Percentiles rank a stretch among this genome's conserved stretches.
Conservation (phyloP, 2,888 invertebrate genomes). For the Diarsia mendica region DNA sequence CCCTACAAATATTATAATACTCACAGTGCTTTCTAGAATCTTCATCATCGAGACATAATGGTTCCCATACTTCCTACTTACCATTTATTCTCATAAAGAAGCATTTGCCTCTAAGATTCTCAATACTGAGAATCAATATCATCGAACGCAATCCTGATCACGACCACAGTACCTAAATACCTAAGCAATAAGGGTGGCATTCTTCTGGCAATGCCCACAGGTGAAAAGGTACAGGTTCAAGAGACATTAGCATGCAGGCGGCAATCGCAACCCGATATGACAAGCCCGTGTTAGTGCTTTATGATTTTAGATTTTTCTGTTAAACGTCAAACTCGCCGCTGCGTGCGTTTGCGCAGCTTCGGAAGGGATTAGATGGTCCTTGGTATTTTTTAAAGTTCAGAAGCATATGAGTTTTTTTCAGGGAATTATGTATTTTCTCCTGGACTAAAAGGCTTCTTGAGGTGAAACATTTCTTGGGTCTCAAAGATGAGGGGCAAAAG, state of each 20-base stretch:
- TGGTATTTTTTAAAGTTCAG: neutral
- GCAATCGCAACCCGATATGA: slow-evolving; percentile 88
- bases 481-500: too few relatives aligned
- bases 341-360: slow-evolving; percentile 67
- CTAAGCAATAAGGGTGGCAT: slow-evolving; percentile 21
- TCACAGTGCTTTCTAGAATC: neutral
- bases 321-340: slow-evolving; percentile 88
- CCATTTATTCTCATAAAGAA: slow-evolving; percentile 21
- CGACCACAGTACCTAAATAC: neutral
- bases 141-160: slow-evolving; percentile 9
- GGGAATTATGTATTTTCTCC: neutral
- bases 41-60: slow-evolving; percentile 9
- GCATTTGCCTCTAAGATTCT: slow-evolving; percentile 30
- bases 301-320: slow-evolving; percentile 89
- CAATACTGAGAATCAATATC: slow-evolving; percentile 54
- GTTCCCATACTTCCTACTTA: slow-evolving; percentile 30
- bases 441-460: too few relatives aligned
- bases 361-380: slow-evolving; percentile 57
- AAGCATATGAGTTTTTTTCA: neutral
- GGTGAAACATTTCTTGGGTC: too few relatives aligned
- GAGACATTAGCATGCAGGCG: slow-evolving; percentile 85
- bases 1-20: neutral
- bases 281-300: slow-evolving; percentile 83
- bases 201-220: slow-evolving; percentile 32
- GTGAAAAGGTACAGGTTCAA: slow-evolving; percentile 41